Conservation (phyloP, 1,140 invertebrate genomes). For the Muscidifurax raptorellus region DNA sequence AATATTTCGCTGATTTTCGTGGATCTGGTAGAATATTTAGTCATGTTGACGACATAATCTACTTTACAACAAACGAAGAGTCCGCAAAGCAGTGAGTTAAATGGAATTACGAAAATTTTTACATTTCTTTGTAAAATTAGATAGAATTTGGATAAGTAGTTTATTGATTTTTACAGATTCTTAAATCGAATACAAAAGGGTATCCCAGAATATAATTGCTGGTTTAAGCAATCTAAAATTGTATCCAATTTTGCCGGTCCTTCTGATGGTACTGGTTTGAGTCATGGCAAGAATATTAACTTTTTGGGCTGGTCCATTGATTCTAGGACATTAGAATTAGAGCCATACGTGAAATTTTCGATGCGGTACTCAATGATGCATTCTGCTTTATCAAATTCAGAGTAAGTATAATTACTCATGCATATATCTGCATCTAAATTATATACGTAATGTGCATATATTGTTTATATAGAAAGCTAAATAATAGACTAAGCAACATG, state of each 20-base stretch:
- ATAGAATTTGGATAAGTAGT: no score
- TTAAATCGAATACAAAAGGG: neutral
- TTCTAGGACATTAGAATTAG: neutral
- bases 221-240: neutral
- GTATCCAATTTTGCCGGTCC: neutral
- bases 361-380: neutral
- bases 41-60: neutral
- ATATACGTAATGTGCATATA: neutral
- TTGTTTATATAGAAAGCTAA: neutral
- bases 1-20: neutral
- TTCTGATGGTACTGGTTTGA: neutral
- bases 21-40: neutral
- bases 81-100: neutral
- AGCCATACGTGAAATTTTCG: neutral
- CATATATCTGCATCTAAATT: neutral
- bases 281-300: neutral
- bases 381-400: neutral
- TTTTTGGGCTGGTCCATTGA: neutral
- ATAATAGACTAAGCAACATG: neutral
- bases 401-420: neutral
- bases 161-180: neutral
- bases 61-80: neutral
- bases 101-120: neutral
- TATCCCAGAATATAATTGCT: neutral
- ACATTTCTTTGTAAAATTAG: no score